These are phyloP conservation scores for Cettia cetti DNA, from an alignment of 2,113 vertebrate genomes.

Conservation along the genomic window DNA sequence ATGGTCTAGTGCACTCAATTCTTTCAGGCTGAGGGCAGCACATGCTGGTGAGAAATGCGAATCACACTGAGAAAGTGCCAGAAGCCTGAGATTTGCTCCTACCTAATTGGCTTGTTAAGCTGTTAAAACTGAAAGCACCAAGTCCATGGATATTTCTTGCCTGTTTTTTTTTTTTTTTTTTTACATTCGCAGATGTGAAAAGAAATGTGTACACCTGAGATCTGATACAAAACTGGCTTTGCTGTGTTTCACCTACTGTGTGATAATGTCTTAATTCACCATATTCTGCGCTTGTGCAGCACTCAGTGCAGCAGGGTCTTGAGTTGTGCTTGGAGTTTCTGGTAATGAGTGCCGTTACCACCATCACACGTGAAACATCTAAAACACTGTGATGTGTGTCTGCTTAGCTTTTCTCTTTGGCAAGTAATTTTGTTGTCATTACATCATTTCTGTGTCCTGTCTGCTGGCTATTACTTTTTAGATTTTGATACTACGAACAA, in stretches of 20 bases:
- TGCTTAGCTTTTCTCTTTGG: not conserved
- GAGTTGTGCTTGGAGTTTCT: not conserved
- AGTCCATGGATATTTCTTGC: not conserved
- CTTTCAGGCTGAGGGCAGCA: not conserved
- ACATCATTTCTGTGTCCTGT: not conserved
- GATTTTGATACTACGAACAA: not conserved
- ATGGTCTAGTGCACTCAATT: not conserved
- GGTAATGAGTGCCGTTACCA: not conserved
- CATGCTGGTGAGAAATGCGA: not conserved
- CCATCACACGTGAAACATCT: not conserved
- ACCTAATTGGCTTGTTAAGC: slow-evolving; percentile 21
- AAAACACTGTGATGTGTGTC: not conserved
- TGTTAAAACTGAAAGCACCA: not conserved
- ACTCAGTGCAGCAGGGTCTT: fast-evolving
- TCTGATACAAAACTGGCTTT: not conserved
- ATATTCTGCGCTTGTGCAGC: not conserved
- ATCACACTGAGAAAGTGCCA: slow-evolving; percentile 8
- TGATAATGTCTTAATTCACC: not conserved
- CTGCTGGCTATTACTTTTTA: not conserved
- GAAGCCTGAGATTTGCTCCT: not conserved
- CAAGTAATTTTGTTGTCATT: not conserved
- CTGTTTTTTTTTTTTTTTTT: not conserved
- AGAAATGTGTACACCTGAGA: not conserved
- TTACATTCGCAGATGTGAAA: not conserved
- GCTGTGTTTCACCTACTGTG: not conserved